These are phyloP conservation scores for Acrocyrtus sp. DNA, from an alignment of 2,888 invertebrate species.

Conservation along the genomic window DNA sequence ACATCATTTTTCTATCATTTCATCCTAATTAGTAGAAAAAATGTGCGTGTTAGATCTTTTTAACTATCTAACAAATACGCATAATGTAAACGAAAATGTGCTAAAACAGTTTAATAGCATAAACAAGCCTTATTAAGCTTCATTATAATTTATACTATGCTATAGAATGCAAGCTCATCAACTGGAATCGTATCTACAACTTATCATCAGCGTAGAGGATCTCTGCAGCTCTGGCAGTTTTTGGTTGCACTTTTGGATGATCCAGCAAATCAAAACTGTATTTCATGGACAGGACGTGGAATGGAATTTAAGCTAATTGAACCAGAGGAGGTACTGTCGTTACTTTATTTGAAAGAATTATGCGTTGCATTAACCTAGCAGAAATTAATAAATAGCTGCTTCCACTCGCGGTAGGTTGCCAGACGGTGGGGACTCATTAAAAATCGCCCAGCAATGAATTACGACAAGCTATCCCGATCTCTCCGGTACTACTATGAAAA, in stretches of 20 bases:
- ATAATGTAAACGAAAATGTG: background rate
- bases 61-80: too few species aligned
- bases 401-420: constrained; percentile 89
- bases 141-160: background rate
- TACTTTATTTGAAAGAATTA: background rate
- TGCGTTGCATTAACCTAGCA: background rate
- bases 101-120: background rate
- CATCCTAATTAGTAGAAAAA: background rate
- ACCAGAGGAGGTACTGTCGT: constrained; percentile 78
- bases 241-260: constrained; percentile 73
- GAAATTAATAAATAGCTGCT: too few species aligned
- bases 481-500: constrained; percentile 97
- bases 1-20: background rate
- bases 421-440: constrained; percentile 96
- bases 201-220: constrained; percentile 77
- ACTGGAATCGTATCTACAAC: constrained; percentile 37
- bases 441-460: constrained; percentile 97
- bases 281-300: constrained; percentile 91
- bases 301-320: constrained; percentile 96
- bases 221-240: constrained; percentile 95
- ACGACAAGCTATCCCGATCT: constrained; percentile 93
- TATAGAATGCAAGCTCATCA: constrained; percentile 24
- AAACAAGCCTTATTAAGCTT: background rate
- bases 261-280: constrained; percentile 68
- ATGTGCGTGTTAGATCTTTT: background rate